phyloP scores from a whole-genome alignment of 2,797 vertebrate genomes.

The Rhinoraja longicauda region DNA sequence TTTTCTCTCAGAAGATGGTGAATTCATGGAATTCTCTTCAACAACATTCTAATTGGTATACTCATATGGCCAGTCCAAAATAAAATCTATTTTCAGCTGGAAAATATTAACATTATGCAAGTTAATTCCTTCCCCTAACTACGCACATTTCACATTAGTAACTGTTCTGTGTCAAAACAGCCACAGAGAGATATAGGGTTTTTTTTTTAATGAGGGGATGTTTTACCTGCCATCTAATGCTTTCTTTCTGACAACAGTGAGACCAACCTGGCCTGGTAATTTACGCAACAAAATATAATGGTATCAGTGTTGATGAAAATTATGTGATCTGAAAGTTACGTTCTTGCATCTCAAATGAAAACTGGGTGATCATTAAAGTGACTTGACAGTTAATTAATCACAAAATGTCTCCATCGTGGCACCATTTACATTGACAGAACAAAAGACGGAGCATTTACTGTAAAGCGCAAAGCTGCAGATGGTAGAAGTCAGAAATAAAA shows the following conservation, averaged over 20 bases:
- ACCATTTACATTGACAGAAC: not conserved
- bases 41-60: too few species aligned
- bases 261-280: not conserved
- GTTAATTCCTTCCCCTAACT: too few species aligned
- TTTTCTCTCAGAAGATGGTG: too few species aligned
- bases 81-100: too few species aligned
- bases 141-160: not conserved
- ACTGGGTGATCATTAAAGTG: conserved; percentile 11
- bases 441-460: not conserved
- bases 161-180: not conserved
- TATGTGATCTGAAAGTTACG: not conserved
- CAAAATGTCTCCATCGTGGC: not conserved
- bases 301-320: conserved; percentile 7
- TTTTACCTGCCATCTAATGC: conserved; percentile 9
- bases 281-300: not conserved
- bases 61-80: too few species aligned
- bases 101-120: too few species aligned
- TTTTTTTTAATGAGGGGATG: not conserved
- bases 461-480: too few species aligned
- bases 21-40: too few species aligned
- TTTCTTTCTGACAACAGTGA: not conserved
- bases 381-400: not conserved
- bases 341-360: not conserved
- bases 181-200: not conserved
- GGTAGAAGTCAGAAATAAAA: not conserved